Percentiles rank a stretch among this genome's conserved stretches.
Conservation (phyloP, 1,140 invertebrate genomes). For the Drosophila ficusphila region DNA sequence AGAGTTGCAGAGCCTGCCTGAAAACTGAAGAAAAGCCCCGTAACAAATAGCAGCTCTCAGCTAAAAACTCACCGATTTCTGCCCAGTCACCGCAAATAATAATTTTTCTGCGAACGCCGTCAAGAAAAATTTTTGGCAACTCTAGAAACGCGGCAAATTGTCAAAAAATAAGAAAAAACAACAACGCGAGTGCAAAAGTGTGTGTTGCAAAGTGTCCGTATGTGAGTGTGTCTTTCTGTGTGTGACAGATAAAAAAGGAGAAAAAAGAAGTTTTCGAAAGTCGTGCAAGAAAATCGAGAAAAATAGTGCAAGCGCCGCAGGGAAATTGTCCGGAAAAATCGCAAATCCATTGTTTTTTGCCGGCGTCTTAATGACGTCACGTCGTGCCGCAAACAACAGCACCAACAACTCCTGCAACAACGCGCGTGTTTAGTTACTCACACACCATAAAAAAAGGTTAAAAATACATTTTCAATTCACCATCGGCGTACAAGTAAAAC, state of each 20-base stretch:
- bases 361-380: slow-evolving; percentile 80
- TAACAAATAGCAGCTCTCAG: slow-evolving; percentile 9
- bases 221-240: slow-evolving; percentile 23
- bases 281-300: slow-evolving; percentile 13
- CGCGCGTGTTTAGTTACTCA: slow-evolving; percentile 38
- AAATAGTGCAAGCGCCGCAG: slow-evolving; percentile 6
- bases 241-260: slow-evolving; percentile 30
- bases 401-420: slow-evolving; percentile 13
- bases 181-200: slow-evolving; percentile 13
- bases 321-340: slow-evolving; percentile 25
- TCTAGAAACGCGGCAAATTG: slow-evolving; percentile 10
- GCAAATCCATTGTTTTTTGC: slow-evolving; percentile 51
- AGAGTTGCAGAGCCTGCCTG: background rate
- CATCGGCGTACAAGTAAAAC: slow-evolving; percentile 21
- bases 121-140: slow-evolving; percentile 5
- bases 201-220: slow-evolving; percentile 4
- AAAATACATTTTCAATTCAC: slow-evolving; percentile 53
- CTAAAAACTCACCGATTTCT: slow-evolving; percentile 6
- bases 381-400: slow-evolving; percentile 29
- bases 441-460: slow-evolving; percentile 19
- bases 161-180: slow-evolving; percentile 20
- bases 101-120: slow-evolving; percentile 1
- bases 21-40: background rate
- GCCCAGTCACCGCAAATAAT: slow-evolving; percentile 18
- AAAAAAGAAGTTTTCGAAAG: slow-evolving; percentile 5